phyloP scores from a whole-genome alignment of 2,888 invertebrate genomes.

The Acanthosepion lycidas region DNA sequence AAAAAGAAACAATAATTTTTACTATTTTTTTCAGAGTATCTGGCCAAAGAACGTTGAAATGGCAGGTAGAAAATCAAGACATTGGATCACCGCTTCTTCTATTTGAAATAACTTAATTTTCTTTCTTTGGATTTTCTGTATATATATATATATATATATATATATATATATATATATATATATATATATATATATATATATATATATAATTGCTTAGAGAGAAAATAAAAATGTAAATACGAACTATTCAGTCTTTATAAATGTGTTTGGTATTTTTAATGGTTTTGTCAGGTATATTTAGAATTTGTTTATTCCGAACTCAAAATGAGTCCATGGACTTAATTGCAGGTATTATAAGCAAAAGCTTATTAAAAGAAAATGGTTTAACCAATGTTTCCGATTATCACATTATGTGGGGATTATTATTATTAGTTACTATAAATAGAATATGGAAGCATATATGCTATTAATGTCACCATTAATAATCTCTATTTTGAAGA shows the following conservation, averaged over 20 bases:
- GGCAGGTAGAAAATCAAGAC: background rate
- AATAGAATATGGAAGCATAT: too few species aligned
- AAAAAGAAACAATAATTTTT: background rate
- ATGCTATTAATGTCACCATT: too few species aligned
- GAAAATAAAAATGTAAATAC: constrained; percentile 33
- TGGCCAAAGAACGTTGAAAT: background rate
- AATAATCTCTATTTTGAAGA: too few species aligned
- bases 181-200: background rate
- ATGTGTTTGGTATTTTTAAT: background rate
- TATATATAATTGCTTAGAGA: background rate
- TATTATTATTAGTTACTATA: too few species aligned
- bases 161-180: background rate
- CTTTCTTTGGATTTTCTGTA: background rate
- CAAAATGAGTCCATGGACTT: too few species aligned
- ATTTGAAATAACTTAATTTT: background rate
- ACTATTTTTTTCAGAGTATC: background rate
- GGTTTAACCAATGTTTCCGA: too few species aligned
- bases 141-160: background rate
- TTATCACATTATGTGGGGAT: too few species aligned
- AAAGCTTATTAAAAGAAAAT: too few species aligned
- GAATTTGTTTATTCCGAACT: too few species aligned
- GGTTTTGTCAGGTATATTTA: background rate
- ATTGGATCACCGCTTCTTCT: background rate
- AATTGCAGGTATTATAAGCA: too few species aligned
- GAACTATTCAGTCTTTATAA: constrained; percentile 5